Percentiles rank a stretch among this genome's conserved stretches.
phyloP scores from a whole-genome alignment of 1,140 invertebrate genomes.

The Drosophila melanica region DNA sequence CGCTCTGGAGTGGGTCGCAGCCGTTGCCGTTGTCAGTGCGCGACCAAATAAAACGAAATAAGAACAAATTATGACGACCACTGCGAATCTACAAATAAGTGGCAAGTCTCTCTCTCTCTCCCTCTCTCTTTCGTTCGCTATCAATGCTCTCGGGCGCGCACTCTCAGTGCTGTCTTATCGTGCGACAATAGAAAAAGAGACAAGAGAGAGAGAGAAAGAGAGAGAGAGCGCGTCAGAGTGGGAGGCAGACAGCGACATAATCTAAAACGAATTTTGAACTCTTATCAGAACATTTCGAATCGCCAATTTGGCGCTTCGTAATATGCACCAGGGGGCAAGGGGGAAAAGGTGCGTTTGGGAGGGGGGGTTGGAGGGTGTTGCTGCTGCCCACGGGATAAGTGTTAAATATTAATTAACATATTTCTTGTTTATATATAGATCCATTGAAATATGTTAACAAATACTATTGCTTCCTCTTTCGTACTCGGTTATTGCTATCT shows the following conservation, averaged over 20 bases:
- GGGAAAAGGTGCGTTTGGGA: neutral
- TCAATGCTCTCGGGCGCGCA: neutral
- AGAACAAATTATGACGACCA: constrained; percentile 26
- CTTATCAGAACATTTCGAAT: constrained; percentile 58
- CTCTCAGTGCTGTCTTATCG: constrained; percentile 48
- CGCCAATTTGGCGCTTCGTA: constrained; percentile 7
- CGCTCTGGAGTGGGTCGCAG: constrained; percentile 30
- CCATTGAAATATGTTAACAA: neutral
- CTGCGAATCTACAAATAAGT: constrained; percentile 21
- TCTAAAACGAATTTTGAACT: constrained; percentile 55
- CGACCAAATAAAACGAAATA: constrained; percentile 58
- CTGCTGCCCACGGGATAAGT: constrained; percentile 37
- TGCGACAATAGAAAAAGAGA: constrained; percentile 24
- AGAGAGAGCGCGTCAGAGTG: neutral
- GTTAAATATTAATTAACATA: constrained; percentile 68
- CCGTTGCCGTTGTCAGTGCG: constrained; percentile 59
- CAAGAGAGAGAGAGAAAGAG: neutral
- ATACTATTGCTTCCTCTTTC: neutral
- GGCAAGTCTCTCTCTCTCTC: neutral
- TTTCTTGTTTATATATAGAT: constrained; percentile 25
- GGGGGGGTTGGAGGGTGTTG: neutral
- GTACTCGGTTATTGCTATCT: no score
- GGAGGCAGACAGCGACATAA: constrained; percentile 9
- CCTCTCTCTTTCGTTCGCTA: constrained; percentile 19
- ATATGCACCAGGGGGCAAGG: neutral